Conservation (phyloP, 1,140 invertebrate genomes). For the Triops longicaudatus region DNA sequence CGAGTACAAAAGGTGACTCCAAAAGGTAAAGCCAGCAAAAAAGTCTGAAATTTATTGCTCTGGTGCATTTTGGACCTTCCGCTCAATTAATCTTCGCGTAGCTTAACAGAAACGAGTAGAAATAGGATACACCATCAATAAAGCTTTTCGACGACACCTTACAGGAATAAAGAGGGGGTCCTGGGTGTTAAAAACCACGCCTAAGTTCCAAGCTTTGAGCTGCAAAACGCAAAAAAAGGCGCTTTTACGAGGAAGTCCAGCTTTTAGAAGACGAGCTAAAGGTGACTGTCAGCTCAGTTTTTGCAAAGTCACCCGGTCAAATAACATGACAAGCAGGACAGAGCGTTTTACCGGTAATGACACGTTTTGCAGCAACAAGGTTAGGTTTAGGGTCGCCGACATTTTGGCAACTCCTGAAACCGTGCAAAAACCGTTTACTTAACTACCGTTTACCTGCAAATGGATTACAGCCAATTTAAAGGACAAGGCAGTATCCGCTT, state of each 20-base stretch:
- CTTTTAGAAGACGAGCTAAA: neutral
- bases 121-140: neutral
- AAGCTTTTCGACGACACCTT: conserved; percentile 1
- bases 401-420: no score
- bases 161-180: neutral
- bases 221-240: neutral
- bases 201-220: neutral
- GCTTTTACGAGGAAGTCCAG: neutral
- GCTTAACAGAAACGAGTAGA: neutral
- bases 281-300: neutral
- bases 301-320: conserved; percentile 9
- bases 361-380: no score
- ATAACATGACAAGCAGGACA: neutral
- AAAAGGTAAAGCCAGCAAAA: neutral
- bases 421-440: no score
- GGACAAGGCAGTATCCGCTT: no score
- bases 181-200: conserved; percentile 10
- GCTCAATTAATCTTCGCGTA: neutral
- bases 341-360: no score
- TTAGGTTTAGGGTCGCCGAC: no score
- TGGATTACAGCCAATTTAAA: no score
- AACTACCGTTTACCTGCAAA: no score
- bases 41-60: neutral
- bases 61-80: neutral
- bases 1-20: neutral